A percentile compares a stretch with the other conserved stretches of the same genome.
Conservation (phyloP, 2,113 vertebrate species). For the Tychaedon coryphoeus region DNA sequence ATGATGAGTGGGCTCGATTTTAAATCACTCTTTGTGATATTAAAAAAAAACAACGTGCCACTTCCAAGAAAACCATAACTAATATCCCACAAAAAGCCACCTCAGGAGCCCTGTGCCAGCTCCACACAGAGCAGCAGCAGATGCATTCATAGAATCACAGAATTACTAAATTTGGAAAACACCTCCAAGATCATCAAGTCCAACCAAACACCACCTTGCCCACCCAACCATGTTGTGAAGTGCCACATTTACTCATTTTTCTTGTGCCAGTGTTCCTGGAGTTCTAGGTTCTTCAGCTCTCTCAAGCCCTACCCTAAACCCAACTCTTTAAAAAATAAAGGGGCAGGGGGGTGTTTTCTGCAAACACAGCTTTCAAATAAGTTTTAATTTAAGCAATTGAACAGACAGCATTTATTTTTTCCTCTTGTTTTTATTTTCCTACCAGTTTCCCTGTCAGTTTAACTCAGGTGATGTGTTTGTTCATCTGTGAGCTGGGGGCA, state of each 20-base stretch:
- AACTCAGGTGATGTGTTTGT: not conserved
- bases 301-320: not conserved
- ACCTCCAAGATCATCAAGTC: not conserved
- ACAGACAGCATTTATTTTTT: not conserved
- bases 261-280: not conserved
- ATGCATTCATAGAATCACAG: not conserved
- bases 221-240: not conserved
- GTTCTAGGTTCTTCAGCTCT: not conserved
- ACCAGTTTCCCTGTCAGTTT: not conserved
- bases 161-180: not conserved
- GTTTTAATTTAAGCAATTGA: constrained; percentile 28
- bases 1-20: not conserved
- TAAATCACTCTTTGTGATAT: not conserved
- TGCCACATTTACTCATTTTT: not conserved
- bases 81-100: not conserved
- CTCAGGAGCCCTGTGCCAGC: not conserved
- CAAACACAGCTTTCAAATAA: constrained; percentile 17
- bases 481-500: accelerated
- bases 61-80: not conserved
- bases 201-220: not conserved
- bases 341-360: not conserved
- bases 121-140: not conserved
- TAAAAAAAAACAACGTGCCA: not conserved
- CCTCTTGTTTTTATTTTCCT: not conserved
- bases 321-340: constrained; percentile 3